phyloP scores from a whole-genome alignment of 1,140 invertebrate species.

The Ceratina calcarata region DNA sequence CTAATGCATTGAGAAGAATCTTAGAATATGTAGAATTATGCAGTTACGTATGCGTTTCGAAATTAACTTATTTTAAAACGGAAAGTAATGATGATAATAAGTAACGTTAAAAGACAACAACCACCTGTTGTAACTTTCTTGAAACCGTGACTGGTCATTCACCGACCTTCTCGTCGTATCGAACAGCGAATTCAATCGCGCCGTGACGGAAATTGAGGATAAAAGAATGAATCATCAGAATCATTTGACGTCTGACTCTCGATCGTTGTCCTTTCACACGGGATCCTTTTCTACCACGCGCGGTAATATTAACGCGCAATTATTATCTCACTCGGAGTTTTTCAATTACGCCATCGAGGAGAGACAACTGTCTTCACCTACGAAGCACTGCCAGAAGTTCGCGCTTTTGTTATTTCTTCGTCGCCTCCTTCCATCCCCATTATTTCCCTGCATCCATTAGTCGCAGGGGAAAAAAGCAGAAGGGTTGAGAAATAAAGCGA shows the following conservation, averaged over 20 bases:
- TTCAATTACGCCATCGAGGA: background rate
- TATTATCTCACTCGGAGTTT: constrained; percentile 17
- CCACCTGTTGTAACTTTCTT: background rate
- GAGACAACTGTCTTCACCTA: background rate
- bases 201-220: background rate
- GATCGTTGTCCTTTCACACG: background rate
- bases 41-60: too few species aligned
- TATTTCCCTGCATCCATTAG: constrained; percentile 38
- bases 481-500: background rate
- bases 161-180: background rate
- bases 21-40: too few species aligned
- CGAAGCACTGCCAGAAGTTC: background rate
- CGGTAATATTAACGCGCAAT: constrained; percentile 39
- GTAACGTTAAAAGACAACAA: background rate
- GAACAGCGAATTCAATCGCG: background rate
- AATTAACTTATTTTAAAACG: background rate
- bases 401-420: background rate
- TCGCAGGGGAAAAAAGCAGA: background rate
- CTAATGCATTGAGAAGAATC: too few species aligned
- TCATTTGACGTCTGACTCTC: background rate
- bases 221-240: constrained; percentile 9
- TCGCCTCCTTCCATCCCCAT: background rate
- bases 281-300: too few species aligned
- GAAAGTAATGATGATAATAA: background rate
- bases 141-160: background rate